Conservation (phyloP, 2,888 invertebrate genomes). For the Cerceris ruficornis region DNA sequence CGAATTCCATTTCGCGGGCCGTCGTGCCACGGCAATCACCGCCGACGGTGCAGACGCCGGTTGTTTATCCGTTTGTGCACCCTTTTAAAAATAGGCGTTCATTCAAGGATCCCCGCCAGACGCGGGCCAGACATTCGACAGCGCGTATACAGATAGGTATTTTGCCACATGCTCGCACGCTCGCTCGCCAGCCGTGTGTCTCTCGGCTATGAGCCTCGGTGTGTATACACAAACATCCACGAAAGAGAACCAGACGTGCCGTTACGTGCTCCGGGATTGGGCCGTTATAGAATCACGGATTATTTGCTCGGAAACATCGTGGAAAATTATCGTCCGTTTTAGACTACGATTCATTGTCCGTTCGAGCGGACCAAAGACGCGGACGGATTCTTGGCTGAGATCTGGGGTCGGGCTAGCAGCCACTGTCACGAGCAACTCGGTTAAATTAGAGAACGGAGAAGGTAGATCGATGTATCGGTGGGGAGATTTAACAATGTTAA, state of each 20-base stretch:
- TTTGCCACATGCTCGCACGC: constrained; percentile 49
- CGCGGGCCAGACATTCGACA: constrained; percentile 75
- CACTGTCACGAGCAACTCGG: constrained; percentile 36
- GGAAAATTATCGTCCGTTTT: constrained; percentile 28
- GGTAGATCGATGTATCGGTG: constrained; percentile 6
- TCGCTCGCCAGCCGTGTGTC: constrained; percentile 30
- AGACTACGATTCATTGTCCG: not conserved
- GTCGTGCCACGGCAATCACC: constrained; percentile 24
- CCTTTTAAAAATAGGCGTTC: constrained; percentile 78
- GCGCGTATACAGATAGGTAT: constrained; percentile 68
- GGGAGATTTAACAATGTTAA: not conserved
- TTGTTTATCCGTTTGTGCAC: constrained; percentile 72
- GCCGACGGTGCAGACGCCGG: constrained; percentile 36
- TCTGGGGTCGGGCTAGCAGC: constrained; percentile 22
- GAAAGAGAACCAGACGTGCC: constrained; percentile 38
- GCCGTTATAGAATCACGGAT: not conserved
- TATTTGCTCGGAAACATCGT: not conserved
- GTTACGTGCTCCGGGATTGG: constrained; percentile 2
- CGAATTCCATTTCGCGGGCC: constrained; percentile 59
- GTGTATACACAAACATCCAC: constrained; percentile 45
- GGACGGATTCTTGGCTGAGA: constrained; percentile 34
- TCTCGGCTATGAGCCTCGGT: constrained; percentile 12
- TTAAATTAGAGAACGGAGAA: constrained; percentile 14
- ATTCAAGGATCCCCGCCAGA: constrained; percentile 78
- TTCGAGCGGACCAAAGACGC: constrained; percentile 14